Conservation (phyloP, 2,797 vertebrate species). For the Craterocephalus amniculus region DNA sequence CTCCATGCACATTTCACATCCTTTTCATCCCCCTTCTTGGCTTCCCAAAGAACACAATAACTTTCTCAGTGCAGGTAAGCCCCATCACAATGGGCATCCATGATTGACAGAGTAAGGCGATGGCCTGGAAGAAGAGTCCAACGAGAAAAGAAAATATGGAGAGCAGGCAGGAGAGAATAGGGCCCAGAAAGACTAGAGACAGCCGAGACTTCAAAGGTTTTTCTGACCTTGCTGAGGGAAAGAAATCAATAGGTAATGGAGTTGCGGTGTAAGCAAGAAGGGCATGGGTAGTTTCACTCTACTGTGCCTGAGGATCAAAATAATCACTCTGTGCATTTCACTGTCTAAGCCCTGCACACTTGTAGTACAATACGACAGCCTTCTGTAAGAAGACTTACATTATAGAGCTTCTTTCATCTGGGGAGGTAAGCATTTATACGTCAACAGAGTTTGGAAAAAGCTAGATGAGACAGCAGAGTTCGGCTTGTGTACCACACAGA, state of each 20-base stretch:
- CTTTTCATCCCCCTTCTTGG: constrained; percentile 26
- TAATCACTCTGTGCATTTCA: constrained; percentile 64
- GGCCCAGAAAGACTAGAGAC: constrained; percentile 42
- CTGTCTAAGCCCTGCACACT: constrained; percentile 28
- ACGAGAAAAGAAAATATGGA: constrained; percentile 49
- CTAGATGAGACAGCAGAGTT: constrained; percentile 11
- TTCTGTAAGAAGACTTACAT: constrained; percentile 16
- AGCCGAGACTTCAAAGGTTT: constrained; percentile 69
- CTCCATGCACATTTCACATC: constrained; percentile 33
- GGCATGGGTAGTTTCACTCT: constrained; percentile 53
- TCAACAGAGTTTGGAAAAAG: constrained; percentile 25
- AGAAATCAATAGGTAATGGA: constrained; percentile 81
- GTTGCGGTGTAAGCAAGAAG: constrained; percentile 71
- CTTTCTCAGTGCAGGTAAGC: constrained; percentile 57
- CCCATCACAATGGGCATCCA: constrained; percentile 57
- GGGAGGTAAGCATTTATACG: constrained; percentile 12
- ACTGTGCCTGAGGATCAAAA: constrained; percentile 54
- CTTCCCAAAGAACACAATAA: constrained; percentile 58
- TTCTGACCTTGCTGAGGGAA: constrained; percentile 74
- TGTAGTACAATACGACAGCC: constrained; percentile 37
- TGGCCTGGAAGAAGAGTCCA: constrained; percentile 46
- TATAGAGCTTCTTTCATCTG: constrained; percentile 30
- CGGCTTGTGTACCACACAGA: background rate
- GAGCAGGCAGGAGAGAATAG: constrained; percentile 24
- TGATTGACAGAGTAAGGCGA: constrained; percentile 61